These are phyloP conservation scores for Drosophila ochracea DNA, from an alignment of 2,888 invertebrate genomes.

Conservation along the genomic window DNA sequence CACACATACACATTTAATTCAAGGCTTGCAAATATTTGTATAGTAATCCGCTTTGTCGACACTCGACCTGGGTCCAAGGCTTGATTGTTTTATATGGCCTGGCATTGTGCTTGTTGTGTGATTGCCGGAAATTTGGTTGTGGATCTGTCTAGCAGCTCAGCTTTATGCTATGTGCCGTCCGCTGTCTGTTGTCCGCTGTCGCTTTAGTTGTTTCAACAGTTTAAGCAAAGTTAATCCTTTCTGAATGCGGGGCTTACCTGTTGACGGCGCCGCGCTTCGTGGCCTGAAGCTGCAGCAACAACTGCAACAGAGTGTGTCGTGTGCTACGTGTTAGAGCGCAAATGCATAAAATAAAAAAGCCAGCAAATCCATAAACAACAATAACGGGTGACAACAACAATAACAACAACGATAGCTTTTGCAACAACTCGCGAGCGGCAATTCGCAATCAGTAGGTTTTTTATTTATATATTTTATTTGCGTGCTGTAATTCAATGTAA, in stretches of 20 bases:
- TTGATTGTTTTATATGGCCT: slow-evolving; percentile 31
- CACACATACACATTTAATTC: slow-evolving; percentile 36
- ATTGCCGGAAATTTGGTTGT: slow-evolving; percentile 43
- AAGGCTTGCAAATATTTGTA: slow-evolving; percentile 74
- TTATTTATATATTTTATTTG: slow-evolving; percentile 8
- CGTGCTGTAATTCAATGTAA: slow-evolving; percentile 34
- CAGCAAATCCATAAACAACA: slow-evolving; percentile 68
- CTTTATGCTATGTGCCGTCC: slow-evolving; percentile 12
- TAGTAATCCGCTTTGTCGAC: slow-evolving; percentile 74
- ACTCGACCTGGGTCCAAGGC: slow-evolving; percentile 30
- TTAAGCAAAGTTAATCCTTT: slow-evolving; percentile 75
- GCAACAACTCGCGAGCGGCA: slow-evolving; percentile 30
- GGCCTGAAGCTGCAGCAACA: slow-evolving; percentile 18
- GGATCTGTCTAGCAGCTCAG: slow-evolving; percentile 13
- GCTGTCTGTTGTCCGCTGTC: slow-evolving; percentile 32
- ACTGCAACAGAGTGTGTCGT: not conserved
- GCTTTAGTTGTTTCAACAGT: slow-evolving; percentile 63
- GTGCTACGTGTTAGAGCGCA: slow-evolving; percentile 64
- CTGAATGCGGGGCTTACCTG: slow-evolving; percentile 75
- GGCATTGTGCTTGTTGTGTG: slow-evolving; percentile 29
- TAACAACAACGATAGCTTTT: slow-evolving; percentile 13
- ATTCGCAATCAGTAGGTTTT: slow-evolving; percentile 25
- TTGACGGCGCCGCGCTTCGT: slow-evolving; percentile 56
- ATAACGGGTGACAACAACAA: slow-evolving; percentile 42
- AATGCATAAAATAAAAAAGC: slow-evolving; percentile 49